These are phyloP conservation scores for Spodoptera picta DNA, from an alignment of 2,888 invertebrate species.

Conservation along the genomic window DNA sequence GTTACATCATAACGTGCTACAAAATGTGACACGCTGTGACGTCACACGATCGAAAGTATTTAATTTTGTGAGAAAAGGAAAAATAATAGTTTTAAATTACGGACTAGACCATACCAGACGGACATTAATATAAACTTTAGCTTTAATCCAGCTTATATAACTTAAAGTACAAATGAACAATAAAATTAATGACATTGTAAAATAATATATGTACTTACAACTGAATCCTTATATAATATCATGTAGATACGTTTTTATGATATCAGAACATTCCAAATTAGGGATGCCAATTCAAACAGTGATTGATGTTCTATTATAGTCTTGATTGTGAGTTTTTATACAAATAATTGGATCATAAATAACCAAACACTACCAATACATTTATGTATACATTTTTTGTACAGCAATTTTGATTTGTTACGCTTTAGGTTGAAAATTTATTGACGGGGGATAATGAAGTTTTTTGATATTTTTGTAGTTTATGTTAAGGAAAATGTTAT, in stretches of 20 bases:
- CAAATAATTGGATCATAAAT: conserved; percentile 71
- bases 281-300: conserved; percentile 60
- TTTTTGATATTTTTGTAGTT: background rate
- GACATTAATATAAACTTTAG: no score
- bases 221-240: conserved; percentile 5
- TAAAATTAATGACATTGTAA: conserved; percentile 16
- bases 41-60: no score
- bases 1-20: no score
- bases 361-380: conserved; percentile 38
- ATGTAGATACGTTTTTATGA: conserved; percentile 30
- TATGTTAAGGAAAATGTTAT: background rate
- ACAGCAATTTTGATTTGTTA: conserved; percentile 40
- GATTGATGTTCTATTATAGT: conserved; percentile 65
- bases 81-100: no score
- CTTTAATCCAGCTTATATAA: no score
- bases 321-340: conserved; percentile 60
- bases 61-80: no score
- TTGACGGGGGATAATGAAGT: background rate
- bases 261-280: conserved; percentile 56
- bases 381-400: conserved; percentile 15
- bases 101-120: no score
- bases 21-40: no score
- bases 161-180: no score
- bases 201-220: conserved; percentile 18
- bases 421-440: conserved; percentile 5